Evolutionary conservation across 2,797 vertebrate genomes (phyloP).

Genomic region (Fistularia commersonii): DNA sequence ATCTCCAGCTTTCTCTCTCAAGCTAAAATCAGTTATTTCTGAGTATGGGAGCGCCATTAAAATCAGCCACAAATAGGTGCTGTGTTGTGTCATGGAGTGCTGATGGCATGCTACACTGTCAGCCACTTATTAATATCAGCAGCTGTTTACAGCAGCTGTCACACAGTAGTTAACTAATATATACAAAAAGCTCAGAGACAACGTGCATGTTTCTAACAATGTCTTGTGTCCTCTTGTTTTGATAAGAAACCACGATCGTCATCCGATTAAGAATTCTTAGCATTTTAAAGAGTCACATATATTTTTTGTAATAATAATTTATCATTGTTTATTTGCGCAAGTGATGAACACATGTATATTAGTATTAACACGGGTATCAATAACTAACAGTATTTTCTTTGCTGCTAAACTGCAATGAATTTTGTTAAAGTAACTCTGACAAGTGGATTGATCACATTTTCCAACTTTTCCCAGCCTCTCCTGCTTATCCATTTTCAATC

Average conservation of each 20-base stretch:
- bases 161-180: conserved; percentile 8
- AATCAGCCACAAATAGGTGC: conserved; percentile 19
- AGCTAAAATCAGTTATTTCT: conserved; percentile 28
- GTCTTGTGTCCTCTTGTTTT: too few relatives aligned
- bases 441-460: neutral
- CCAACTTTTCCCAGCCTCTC: neutral
- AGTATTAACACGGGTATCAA: too few relatives aligned
- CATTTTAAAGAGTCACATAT: too few relatives aligned
- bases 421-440: neutral
- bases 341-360: too few relatives aligned
- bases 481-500: neutral
- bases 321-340: too few relatives aligned
- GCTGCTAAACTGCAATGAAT: neutral
- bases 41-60: conserved; percentile 31
- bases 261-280: too few relatives aligned
- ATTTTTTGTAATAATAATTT: too few relatives aligned
- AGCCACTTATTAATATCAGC: conserved; percentile 16
- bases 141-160: conserved; percentile 43
- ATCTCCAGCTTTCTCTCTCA: conserved; percentile 19
- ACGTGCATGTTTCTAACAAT: too few relatives aligned
- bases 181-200: neutral
- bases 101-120: conserved; percentile 21
- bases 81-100: conserved; percentile 32
- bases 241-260: too few relatives aligned
- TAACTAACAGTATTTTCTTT: too few relatives aligned